These are phyloP conservation scores for Papilio helenus DNA, from an alignment of 1,140 invertebrate species.

Conservation along the genomic window DNA sequence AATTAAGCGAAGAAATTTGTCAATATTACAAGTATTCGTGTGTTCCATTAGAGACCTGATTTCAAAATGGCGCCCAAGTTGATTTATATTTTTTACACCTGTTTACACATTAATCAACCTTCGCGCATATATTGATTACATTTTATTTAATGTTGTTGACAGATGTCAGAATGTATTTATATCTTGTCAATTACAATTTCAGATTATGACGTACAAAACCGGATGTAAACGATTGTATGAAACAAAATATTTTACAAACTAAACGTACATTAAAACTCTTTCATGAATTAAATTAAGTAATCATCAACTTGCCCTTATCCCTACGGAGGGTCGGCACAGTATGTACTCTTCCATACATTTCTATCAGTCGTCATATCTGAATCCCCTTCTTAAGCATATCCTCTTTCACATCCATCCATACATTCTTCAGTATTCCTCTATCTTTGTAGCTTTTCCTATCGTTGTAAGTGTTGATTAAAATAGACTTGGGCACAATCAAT, in stretches of 20 bases:
- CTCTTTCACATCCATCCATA: no score
- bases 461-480: neutral
- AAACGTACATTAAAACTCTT: neutral
- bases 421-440: no score
- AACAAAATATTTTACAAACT: neutral
- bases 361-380: no score
- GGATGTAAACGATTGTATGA: neutral
- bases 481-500: neutral
- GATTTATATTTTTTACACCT: conserved; percentile 24
- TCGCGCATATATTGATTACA: conserved; percentile 12
- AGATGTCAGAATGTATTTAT: conserved; percentile 12
- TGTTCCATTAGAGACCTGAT: conserved; percentile 28
- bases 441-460: no score
- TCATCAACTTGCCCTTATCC: no score
- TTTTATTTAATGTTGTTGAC: conserved; percentile 20
- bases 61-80: conserved; percentile 35
- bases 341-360: no score
- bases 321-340: no score
- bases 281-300: neutral
- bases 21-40: conserved; percentile 27
- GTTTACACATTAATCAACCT: conserved; percentile 21
- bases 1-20: conserved; percentile 37
- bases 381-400: no score
- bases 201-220: neutral
- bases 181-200: neutral